These are phyloP conservation scores for Eulemur mongoz DNA, from an alignment of 2,797 vertebrate genomes.

Conservation along the genomic window DNA sequence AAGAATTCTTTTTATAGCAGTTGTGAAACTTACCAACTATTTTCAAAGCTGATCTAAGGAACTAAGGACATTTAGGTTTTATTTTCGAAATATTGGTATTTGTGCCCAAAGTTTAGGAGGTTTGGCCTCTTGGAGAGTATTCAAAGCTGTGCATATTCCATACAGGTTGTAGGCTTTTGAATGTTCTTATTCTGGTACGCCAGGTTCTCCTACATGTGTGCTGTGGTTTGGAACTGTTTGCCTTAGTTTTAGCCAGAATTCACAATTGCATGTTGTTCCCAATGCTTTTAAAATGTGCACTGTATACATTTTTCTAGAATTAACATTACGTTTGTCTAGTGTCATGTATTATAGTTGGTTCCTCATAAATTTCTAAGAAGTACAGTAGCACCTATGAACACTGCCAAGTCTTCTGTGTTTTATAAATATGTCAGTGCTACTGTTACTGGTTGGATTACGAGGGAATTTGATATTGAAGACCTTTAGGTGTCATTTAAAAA, in stretches of 20 bases:
- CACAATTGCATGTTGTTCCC: not conserved
- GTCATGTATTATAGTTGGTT: not conserved
- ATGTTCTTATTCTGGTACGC: not conserved
- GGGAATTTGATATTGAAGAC: not conserved
- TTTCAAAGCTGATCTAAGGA: not conserved
- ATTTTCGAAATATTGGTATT: constrained; percentile 7
- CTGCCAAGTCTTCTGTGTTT: not conserved
- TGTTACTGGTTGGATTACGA: not conserved
- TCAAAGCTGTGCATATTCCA: not conserved
- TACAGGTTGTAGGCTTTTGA: not conserved
- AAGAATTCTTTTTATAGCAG: constrained; percentile 16
- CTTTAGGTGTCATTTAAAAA: not conserved
- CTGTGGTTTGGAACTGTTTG: not conserved
- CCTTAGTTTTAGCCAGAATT: not conserved
- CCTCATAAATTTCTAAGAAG: not conserved
- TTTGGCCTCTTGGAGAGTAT: not conserved
- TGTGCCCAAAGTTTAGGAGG: not conserved
- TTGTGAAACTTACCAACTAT: constrained; percentile 11
- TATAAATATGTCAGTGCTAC: not conserved
- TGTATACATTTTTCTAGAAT: not conserved
- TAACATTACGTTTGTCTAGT: not conserved
- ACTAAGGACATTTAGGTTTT: not conserved
- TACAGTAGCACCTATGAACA: not conserved
- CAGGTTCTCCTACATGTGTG: not conserved
- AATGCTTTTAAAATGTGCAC: not conserved